Conservation (phyloP, 2,797 vertebrate species). For the Lithobates pipiens region DNA sequence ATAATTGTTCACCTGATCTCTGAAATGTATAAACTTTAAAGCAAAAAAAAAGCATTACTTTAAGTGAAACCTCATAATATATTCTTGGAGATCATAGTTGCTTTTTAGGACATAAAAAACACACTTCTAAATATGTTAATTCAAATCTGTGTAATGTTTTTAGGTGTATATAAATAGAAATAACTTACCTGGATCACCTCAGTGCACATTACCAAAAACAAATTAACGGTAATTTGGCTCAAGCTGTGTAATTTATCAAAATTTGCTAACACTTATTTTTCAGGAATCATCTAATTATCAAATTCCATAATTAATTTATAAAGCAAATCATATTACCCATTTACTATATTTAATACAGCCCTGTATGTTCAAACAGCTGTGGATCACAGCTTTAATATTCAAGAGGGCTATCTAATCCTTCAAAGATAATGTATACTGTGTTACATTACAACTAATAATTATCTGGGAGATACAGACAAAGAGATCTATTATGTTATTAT, state of each 20-base stretch:
- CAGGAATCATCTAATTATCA: slow-evolving; percentile 31
- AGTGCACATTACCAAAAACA: slow-evolving; percentile 34
- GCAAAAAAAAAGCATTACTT: no score
- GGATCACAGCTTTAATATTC: neutral
- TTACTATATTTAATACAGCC: neutral
- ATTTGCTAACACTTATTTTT: slow-evolving; percentile 31
- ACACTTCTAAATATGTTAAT: neutral
- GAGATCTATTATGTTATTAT: neutral
- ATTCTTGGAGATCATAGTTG: no score
- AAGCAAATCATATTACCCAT: slow-evolving; percentile 20
- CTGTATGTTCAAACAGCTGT: neutral
- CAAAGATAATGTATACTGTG: neutral
- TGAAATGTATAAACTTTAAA: no score
- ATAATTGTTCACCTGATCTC: no score
- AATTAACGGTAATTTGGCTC: slow-evolving; percentile 42
- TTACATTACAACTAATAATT: neutral
- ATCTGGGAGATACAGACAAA: neutral
- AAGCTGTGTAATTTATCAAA: slow-evolving; percentile 34
- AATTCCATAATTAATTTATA: slow-evolving; percentile 22
- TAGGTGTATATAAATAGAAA: slow-evolving; percentile 32
- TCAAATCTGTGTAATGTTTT: slow-evolving; percentile 16
- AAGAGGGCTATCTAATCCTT: neutral
- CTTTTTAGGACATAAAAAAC: neutral
- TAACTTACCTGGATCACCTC: slow-evolving; percentile 18
- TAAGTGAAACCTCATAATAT: no score